Percentiles rank a stretch among this genome's conserved stretches.
Evolutionary conservation across 1,140 invertebrate genomes (phyloP).

Genomic region (Pseudomyrmex concolor): DNA sequence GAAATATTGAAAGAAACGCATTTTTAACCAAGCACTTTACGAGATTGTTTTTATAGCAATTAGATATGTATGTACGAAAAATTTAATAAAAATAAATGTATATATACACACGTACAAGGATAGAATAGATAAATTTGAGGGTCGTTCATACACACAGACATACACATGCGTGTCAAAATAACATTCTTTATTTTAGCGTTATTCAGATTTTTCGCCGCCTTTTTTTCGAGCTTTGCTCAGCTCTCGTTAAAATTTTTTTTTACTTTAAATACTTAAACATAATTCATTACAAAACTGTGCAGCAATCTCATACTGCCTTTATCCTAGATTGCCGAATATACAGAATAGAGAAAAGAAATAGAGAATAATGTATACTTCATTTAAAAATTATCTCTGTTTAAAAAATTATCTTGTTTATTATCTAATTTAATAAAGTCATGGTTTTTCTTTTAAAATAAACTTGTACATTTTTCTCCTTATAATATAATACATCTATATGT

Average conservation of each 20-base stretch:
- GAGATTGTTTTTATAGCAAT: conserved; percentile 54
- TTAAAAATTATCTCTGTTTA: too few relatives aligned
- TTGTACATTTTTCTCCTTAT: too few relatives aligned
- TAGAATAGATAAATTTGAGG: too few relatives aligned
- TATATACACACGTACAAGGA: conserved; percentile 4
- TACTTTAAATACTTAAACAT: too few relatives aligned
- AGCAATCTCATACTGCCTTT: too few relatives aligned
- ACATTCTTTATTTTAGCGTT: not conserved
- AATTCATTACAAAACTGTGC: too few relatives aligned
- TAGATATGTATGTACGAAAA: conserved; percentile 38
- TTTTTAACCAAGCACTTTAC: conserved; percentile 40
- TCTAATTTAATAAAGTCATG: too few relatives aligned
- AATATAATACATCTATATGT: conserved; percentile 61
- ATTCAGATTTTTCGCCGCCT: not conserved
- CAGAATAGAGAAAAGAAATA: conserved; percentile 22
- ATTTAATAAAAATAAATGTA: conserved; percentile 58
- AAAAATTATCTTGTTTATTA: too few relatives aligned
- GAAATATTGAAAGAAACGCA: not conserved
- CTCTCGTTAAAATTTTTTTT: too few relatives aligned
- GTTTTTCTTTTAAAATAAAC: too few relatives aligned
- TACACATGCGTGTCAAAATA: not conserved
- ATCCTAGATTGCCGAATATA: too few relatives aligned
- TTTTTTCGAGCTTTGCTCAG: too few relatives aligned
- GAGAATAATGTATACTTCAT: conserved; percentile 39
- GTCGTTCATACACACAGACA: conserved; percentile 1